A percentile compares a stretch with the other conserved stretches of the same genome.
These are phyloP conservation scores for Pachyrhynchus sulphureomaculatus DNA, from an alignment of 1,140 invertebrate genomes.

Conservation along the genomic window DNA sequence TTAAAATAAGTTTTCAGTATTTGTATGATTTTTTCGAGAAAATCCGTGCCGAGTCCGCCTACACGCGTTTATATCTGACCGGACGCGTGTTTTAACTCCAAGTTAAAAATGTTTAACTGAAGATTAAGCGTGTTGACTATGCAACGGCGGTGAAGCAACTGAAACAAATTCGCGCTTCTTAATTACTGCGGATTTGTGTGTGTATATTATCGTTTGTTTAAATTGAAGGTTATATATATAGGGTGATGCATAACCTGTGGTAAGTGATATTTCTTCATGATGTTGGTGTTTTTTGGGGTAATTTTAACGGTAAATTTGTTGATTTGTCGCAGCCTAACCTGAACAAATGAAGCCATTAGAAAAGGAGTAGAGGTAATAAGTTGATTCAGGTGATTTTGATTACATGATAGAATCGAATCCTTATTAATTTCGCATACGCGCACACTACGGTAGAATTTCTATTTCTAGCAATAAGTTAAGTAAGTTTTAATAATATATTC, in stretches of 20 bases:
- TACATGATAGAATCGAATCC: no score
- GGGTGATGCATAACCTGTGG: not conserved
- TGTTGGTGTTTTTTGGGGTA: not conserved
- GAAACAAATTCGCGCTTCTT: slow-evolving; percentile 9
- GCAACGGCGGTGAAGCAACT: slow-evolving; percentile 17
- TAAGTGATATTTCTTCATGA: not conserved
- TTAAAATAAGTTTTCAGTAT: no score
- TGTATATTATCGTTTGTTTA: slow-evolving; percentile 4
- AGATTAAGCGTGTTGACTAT: slow-evolving; percentile 10
- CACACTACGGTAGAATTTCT: no score
- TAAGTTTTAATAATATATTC: no score
- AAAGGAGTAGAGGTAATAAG: no score
- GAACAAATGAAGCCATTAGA: no score
- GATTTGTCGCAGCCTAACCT: no score
- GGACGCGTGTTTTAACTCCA: not conserved
- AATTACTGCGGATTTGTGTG: slow-evolving; percentile 4
- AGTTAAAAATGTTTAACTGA: no score
- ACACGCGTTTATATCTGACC: slow-evolving; percentile 7
- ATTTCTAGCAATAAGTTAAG: no score
- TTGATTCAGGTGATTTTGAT: no score
- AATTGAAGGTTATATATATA: slow-evolving; percentile 22
- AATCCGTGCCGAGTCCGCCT: not conserved
- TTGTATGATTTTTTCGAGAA: not conserved
- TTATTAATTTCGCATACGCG: no score
- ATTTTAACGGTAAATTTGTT: no score